Evolutionary conservation across 2,888 invertebrate species (phyloP), one percentile per base, ranked within the genome.

Genomic region (Zaprionus obscuricornis): DNA sequence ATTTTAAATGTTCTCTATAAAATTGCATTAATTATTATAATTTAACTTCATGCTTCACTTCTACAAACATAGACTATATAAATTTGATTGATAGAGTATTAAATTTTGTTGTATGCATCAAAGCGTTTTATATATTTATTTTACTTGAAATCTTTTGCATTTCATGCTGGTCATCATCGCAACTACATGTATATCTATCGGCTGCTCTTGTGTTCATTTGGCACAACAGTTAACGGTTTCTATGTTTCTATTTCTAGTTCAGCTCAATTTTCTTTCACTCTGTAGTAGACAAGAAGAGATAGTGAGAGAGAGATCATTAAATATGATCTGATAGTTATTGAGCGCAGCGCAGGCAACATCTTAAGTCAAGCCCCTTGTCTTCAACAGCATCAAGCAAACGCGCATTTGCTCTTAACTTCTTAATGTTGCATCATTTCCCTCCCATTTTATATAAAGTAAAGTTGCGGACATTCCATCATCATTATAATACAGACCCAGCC

Each of bases 221-320:
- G 82, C 75, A 70, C 75, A 77, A 64, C 64, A 59, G 31, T 51
- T 74, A 82, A 67, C 74, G 55, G 57, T 50, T 40, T 22, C 50
- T 37, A 42, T 52, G 33, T 63, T 33, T 47, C 39, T 27, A 45
- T 60, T 45, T 72, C 69, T 69, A 67, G 77, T 26, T 55, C 74
- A 66, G 76, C 69, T 74, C 62, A 74, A 74, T 75, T 78, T 59
- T 82, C 82, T 74, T 75, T 79, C 73, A 73, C 75, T 78, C 43
- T 36, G 66, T 13, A 42, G 55, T 33, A 33, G 49, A 22, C 5
- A n/a, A n/a, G n/a, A n/a, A n/a, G n/a, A n/a, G n/a, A n/a, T n/a
- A n/a, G n/a, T n/a, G n/a, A n/a, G n/a, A n/a, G n/a, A n/a, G 4
- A 34, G 51, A 49, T 39, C 60, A 81, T 58, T 64, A 72, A 82